A percentile compares a stretch with the other conserved stretches of the same genome.
Evolutionary conservation across 1,140 invertebrate genomes (phyloP).

Genomic region (Cataglyphis hispanica): DNA sequence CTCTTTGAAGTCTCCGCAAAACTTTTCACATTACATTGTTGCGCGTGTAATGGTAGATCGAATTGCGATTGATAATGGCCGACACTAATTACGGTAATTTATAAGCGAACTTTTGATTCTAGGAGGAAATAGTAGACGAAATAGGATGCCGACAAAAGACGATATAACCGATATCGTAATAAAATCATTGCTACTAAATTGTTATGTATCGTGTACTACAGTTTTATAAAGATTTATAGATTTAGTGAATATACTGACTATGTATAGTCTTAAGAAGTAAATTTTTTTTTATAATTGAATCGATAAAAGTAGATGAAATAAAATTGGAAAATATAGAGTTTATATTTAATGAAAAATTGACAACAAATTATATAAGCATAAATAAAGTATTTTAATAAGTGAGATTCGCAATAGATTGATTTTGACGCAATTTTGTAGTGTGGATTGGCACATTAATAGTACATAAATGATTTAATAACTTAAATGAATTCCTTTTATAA

Average conservation of each 20-base stretch:
- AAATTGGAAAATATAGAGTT: neutral
- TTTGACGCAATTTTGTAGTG: neutral
- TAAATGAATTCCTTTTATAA: neutral
- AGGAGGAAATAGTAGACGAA: neutral
- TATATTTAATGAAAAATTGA: neutral
- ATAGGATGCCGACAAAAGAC: conserved; percentile 6
- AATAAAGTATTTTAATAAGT: neutral
- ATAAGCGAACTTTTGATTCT: conserved; percentile 6
- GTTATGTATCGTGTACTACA: neutral
- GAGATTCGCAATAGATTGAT: no score
- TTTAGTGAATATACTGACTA: neutral
- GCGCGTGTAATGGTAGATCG: conserved; percentile 33
- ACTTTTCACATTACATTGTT: conserved; percentile 51
- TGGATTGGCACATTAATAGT: neutral
- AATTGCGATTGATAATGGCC: conserved; percentile 54
- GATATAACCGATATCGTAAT: conserved; percentile 22
- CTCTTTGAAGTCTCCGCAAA: conserved; percentile 40
- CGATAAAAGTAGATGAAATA: neutral
- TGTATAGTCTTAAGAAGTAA: neutral
- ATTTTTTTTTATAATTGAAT: neutral
- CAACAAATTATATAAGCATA: neutral
- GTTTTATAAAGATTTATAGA: neutral
- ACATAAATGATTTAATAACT: neutral
- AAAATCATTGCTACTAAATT: conserved; percentile 29
- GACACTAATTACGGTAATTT: conserved; percentile 50